These are phyloP conservation scores for Falco rusticolus DNA, from an alignment of 2,797 vertebrate species.

Conservation along the genomic window DNA sequence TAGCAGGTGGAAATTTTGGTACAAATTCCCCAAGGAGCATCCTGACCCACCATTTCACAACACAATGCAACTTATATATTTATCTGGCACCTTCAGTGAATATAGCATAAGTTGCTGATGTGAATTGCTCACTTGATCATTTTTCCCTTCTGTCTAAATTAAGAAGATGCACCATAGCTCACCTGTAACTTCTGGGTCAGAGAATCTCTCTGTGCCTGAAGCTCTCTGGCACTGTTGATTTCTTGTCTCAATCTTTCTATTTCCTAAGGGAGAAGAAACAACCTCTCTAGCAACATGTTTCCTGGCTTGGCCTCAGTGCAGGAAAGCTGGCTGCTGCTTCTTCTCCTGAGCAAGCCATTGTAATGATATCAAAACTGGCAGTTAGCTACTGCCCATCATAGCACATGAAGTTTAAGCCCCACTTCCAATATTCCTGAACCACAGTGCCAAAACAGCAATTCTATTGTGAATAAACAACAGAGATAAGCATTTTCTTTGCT, in stretches of 20 bases:
- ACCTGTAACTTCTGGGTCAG: slow-evolving; percentile 95
- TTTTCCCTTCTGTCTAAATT: neutral
- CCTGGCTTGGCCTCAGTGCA: neutral
- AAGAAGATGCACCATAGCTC: slow-evolving; percentile 10
- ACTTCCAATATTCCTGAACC: neutral
- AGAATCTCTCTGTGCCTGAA: slow-evolving; percentile 94
- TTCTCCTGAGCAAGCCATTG: neutral
- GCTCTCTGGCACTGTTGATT: slow-evolving; percentile 92
- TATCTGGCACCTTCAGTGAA: neutral
- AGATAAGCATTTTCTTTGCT: neutral
- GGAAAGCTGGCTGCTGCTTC: neutral
- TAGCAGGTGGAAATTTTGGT: neutral
- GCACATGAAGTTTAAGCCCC: neutral
- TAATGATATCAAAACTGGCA: neutral
- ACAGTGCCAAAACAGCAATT: neutral
- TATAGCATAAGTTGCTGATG: neutral
- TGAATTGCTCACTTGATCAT: neutral
- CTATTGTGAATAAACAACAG: neutral
- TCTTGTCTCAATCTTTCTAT: slow-evolving; percentile 96
- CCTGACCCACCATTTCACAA: neutral
- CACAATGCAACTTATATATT: neutral
- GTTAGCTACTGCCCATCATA: neutral
- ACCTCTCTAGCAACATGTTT: slow-evolving; percentile 11
- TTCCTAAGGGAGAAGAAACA: slow-evolving; percentile 82
- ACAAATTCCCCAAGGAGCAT: neutral